A percentile compares a stretch with the other conserved stretches of the same genome.
Conservation (phyloP, 2,888 invertebrate genomes). For the Coelinius sp. region DNA sequence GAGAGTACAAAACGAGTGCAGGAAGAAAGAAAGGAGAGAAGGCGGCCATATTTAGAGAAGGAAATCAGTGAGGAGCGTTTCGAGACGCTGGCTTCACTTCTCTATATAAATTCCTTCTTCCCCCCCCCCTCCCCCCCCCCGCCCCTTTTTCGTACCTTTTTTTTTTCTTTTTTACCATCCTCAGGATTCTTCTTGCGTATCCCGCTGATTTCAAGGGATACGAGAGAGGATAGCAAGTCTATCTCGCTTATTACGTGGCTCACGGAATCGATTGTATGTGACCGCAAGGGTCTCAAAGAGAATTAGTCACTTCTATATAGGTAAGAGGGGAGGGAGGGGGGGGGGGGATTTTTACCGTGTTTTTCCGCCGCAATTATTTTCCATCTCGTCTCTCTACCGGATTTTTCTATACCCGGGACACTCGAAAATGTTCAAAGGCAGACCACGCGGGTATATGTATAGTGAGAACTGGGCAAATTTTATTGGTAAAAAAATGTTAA, state of each 20-base stretch:
- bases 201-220: slow-evolving; percentile 21
- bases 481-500: neutral
- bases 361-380: slow-evolving; percentile 34
- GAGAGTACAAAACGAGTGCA: slow-evolving; percentile 32
- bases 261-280: slow-evolving; percentile 32
- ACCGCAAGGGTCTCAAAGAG: slow-evolving; percentile 11
- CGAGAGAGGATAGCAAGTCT: slow-evolving; percentile 12
- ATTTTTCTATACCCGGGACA: slow-evolving; percentile 36
- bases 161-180: slow-evolving; percentile 41
- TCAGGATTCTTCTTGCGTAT: slow-evolving; percentile 39
- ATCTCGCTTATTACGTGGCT: slow-evolving; percentile 37
- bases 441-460: neutral
- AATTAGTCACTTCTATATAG: slow-evolving; percentile 15
- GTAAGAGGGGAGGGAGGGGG: neutral
- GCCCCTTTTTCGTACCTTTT: slow-evolving; percentile 45
- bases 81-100: slow-evolving; percentile 52
- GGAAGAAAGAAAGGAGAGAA: slow-evolving; percentile 51
- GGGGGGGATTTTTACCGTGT: slow-evolving; percentile 18
- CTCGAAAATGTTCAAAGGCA: slow-evolving; percentile 4
- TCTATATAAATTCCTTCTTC: slow-evolving; percentile 35
- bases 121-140: slow-evolving; percentile 42
- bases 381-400: slow-evolving; percentile 20
- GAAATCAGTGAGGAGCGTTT: slow-evolving; percentile 68
- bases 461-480: neutral
- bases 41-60: slow-evolving; percentile 70